phyloP scores from a whole-genome alignment of 2,888 invertebrate genomes.

The Drosophila limbata region DNA sequence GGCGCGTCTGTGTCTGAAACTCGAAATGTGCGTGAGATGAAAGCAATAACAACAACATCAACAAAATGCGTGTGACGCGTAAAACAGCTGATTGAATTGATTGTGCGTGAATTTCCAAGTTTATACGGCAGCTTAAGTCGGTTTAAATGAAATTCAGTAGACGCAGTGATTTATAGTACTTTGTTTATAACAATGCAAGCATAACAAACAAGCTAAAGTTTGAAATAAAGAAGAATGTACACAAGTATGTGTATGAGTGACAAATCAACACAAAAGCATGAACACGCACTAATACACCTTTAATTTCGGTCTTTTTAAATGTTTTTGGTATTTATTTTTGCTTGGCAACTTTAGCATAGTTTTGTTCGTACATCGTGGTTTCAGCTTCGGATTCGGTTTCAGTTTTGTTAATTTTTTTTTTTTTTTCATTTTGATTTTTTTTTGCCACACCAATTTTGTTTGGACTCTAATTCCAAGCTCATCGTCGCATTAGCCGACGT shows the following conservation, averaged over 20 bases:
- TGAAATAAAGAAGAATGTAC: too few relatives aligned
- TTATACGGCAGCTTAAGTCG: background rate
- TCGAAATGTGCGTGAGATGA: constrained; percentile 50
- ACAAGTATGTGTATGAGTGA: background rate
- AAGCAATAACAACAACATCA: background rate
- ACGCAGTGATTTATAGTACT: too few relatives aligned
- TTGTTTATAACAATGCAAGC: too few relatives aligned
- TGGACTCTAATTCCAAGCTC: constrained; percentile 69
- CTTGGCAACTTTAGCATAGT: constrained; percentile 25
- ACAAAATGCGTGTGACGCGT: constrained; percentile 26
- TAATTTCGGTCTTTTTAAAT: background rate
- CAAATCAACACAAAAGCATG: background rate
- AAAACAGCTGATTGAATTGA: constrained; percentile 45
- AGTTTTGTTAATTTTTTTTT: constrained; percentile 18
- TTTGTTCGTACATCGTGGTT: constrained; percentile 27
- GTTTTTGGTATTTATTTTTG: constrained; percentile 11
- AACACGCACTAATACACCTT: constrained; percentile 6
- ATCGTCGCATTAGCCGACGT: constrained; percentile 57
- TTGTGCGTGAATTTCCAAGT: background rate
- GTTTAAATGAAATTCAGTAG: background rate
- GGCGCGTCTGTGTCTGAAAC: constrained; percentile 54
- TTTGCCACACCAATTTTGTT: constrained; percentile 41
- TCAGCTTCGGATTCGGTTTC: constrained; percentile 47
- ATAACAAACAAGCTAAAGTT: too few relatives aligned
- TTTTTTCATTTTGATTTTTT: constrained; percentile 7